phyloP scores from a whole-genome alignment of 2,113 vertebrate species.

The Empidonax alnorum region DNA sequence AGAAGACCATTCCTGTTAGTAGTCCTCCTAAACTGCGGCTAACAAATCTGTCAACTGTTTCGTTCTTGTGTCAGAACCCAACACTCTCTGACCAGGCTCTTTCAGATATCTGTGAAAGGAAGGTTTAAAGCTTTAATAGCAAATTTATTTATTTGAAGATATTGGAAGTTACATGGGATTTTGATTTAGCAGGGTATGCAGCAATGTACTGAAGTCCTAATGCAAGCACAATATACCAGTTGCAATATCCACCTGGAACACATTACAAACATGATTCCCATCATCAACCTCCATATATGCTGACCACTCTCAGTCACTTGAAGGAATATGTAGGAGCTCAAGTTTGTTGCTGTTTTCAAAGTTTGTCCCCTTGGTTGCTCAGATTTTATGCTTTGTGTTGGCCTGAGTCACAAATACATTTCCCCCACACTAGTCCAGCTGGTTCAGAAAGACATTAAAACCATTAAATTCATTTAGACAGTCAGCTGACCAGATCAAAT shows the following conservation, averaged over 20 bases:
- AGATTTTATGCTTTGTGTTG: neutral
- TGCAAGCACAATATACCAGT: neutral
- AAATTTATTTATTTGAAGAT: neutral
- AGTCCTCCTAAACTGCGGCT: neutral
- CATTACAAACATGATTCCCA: neutral
- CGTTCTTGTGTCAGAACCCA: neutral
- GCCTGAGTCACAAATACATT: neutral
- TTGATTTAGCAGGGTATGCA: neutral
- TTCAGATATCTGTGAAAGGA: neutral
- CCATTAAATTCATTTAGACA: neutral
- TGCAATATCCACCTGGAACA: neutral
- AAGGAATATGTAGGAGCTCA: neutral
- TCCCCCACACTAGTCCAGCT: neutral
- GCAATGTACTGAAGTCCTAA: neutral
- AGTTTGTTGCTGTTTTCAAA: neutral
- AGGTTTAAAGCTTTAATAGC: neutral
- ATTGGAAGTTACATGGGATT: accelerated
- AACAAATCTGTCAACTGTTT: neutral
- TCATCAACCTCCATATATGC: accelerated
- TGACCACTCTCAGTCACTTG: neutral
- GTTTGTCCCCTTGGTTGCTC: neutral
- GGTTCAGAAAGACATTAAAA: neutral
- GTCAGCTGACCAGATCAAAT: neutral
- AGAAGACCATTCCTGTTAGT: neutral
- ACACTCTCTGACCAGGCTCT: neutral